phyloP scores from a whole-genome alignment of 2,797 vertebrate genomes.

The Prunella strophiata region DNA sequence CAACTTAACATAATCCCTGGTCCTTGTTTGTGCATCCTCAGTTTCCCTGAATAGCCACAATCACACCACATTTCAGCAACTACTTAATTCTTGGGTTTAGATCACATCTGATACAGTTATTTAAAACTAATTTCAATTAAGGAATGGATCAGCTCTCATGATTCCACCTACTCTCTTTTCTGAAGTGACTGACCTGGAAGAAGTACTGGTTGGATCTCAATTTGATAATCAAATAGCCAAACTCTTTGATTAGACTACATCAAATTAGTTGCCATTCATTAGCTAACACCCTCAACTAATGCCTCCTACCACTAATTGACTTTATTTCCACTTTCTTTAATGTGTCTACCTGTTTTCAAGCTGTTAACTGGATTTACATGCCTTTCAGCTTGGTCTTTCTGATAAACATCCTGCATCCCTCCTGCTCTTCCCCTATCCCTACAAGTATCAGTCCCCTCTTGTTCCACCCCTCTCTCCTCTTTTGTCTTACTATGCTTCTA shows the following conservation, averaged over 20 bases:
- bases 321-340: constrained; percentile 62
- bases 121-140: constrained; percentile 32
- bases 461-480: background rate
- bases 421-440: background rate
- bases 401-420: background rate
- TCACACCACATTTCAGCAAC: background rate
- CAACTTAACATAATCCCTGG: fast-evolving
- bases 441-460: background rate
- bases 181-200: constrained; percentile 1
- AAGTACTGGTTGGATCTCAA: background rate
- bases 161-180: background rate
- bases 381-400: background rate
- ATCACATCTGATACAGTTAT: background rate
- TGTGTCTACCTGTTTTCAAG: constrained; percentile 35
- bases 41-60: background rate
- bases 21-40: background rate
- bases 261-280: constrained; percentile 31
- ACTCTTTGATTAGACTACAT: constrained; percentile 35
- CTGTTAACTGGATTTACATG: constrained; percentile 51
- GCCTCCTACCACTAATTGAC: constrained; percentile 35
- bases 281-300: constrained; percentile 45
- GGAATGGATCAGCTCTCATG: background rate
- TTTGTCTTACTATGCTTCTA: background rate
- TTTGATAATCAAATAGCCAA: constrained; percentile 50
- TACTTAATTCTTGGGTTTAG: background rate